These are phyloP conservation scores for Sinocyclocheilus maitianheensis DNA, from an alignment of 2,113 vertebrate genomes.

Conservation along the genomic window DNA sequence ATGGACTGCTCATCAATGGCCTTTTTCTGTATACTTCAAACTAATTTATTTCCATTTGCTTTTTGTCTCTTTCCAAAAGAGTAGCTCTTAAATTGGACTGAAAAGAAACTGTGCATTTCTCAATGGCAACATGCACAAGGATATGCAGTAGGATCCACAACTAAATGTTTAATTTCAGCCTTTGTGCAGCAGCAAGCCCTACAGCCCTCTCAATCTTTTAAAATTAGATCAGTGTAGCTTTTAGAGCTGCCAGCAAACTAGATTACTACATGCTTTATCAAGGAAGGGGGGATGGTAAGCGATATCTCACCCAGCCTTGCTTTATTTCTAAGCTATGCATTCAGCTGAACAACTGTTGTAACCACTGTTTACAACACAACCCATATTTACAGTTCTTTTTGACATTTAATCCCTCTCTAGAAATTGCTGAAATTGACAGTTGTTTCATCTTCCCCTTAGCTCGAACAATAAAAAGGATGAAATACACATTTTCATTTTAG, in stretches of 20 bases:
- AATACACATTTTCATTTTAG: not conserved
- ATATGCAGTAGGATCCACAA: not conserved
- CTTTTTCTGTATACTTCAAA: not conserved
- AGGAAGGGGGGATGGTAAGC: not conserved
- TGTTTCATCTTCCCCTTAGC: not conserved
- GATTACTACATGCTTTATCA: conserved; percentile 10
- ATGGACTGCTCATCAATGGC: not conserved
- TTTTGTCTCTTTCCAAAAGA: not conserved
- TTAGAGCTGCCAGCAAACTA: conserved; percentile 33
- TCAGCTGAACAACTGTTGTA: not conserved
- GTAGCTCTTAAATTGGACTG: not conserved
- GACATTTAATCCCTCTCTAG: not conserved
- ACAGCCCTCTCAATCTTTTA: conserved; percentile 4
- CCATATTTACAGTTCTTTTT: not conserved
- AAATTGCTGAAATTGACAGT: not conserved
- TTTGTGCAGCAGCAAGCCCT: not conserved
- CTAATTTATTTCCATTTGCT: not conserved
- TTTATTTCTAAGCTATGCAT: not conserved
- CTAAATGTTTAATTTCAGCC: not conserved
- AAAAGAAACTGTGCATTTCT: not conserved
- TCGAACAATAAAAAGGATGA: not conserved
- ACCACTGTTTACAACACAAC: not conserved
- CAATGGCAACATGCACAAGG: not conserved
- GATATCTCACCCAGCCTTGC: not conserved
- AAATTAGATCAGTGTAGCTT: conserved; percentile 36